These are phyloP conservation scores for Pyrgilauda ruficollis DNA, from an alignment of 2,113 vertebrate species.

Conservation along the genomic window DNA sequence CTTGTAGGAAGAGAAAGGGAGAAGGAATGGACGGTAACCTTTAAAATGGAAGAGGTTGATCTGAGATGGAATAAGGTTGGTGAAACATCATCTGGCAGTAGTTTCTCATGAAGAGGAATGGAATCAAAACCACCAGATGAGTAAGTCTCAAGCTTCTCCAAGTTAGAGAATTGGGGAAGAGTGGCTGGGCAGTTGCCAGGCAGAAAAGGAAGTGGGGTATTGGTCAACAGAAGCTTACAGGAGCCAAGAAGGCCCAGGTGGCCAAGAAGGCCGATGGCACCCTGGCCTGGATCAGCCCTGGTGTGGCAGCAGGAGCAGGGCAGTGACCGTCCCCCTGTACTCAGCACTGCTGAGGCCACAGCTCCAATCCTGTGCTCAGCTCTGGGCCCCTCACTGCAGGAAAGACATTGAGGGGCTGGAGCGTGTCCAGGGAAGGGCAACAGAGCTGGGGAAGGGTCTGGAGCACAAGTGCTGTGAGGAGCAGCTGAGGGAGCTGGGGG, in stretches of 20 bases:
- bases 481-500: neutral
- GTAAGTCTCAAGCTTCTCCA: neutral
- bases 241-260: neutral
- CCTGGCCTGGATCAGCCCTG: neutral
- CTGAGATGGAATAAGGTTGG: neutral
- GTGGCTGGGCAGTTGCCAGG: neutral
- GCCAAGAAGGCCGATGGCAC: neutral
- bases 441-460: neutral
- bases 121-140: neutral
- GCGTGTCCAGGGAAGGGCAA: neutral
- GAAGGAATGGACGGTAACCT: neutral
- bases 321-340: neutral
- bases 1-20: neutral
- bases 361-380: neutral
- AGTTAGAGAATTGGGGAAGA: neutral
- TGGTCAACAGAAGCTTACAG: rapidly evolving
- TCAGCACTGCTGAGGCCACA: neutral
- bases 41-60: neutral
- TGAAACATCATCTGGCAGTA: neutral
- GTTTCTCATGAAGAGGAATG: neutral
- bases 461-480: neutral
- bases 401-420: neutral
- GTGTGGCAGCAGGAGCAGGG: neutral
- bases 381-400: neutral
- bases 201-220: neutral